Evolutionary conservation across 2,113 vertebrate genomes (phyloP), one percentile per base, ranked within the genome.

Genomic region (Zootoca vivipara): DNA sequence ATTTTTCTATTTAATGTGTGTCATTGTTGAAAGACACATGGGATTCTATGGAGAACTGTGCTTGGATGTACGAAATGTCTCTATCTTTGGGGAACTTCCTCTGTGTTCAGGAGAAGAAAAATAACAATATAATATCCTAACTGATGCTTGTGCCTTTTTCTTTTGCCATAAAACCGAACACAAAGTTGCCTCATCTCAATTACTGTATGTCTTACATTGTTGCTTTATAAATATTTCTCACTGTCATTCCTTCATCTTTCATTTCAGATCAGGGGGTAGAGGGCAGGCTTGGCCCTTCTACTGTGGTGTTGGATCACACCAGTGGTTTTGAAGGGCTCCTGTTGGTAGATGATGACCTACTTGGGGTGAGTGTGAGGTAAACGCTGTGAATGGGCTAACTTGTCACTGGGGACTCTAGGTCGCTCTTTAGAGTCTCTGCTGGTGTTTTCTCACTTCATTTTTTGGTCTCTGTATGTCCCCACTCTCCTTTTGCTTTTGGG

Each of bases 271-370:
- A 97, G 91, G 89, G 73, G 7, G 84, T 87, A 26, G 99, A 99
- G 4, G 99, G 99, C 0, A 97, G 98, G 1, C 98, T 99, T 5
- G 99, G 99, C 30, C 98, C 99, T 22, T 96, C 98, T 83, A 96
- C 97, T 0, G 98, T 99, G 74, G 98, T 99, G 52, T 93, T 99
- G 88, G 99, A 99, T 92, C 99, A 99, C 95, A 99, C 98, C 0
- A 98, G 98, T 0, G 99, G 99, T 86, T 99, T 99, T 20, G 99
- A 99, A 88, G 99, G 99, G 0, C 97, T 99, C 7, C 97, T 99
- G 82, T 97, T 99, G 75, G 99, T 99, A 0, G 99, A 99, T 24
- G 99, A 99, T 83, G 99, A 99, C 92, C 98, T 99, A 30, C 96
- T 99, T 56, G 99, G 98, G 97, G 99, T 99, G 91, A 98, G 98